Base-by-base conservation (phyloP, 2,888 invertebrate species). In the Lobophora halterata region DNA sequence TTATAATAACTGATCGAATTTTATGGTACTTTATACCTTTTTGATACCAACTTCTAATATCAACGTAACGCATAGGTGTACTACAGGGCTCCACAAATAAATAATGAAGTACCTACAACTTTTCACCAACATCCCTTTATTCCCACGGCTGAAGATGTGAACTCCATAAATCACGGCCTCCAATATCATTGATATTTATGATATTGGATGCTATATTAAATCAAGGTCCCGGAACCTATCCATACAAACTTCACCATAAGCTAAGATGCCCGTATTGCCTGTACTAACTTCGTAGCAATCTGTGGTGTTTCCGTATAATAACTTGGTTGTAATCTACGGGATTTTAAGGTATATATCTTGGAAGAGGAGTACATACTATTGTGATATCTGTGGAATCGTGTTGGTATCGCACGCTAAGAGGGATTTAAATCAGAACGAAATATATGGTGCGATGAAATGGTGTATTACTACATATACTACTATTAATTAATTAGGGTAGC, bases 121-220 rank as follows among this genome's bases (percentile, higher is more conserved):
- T 30, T 14, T 17, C 30, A 33, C 19, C 46, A 19, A 32, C 13
- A 35, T 52, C 52, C 17, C 46, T 28, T 26, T 60, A 61, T 83
- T 83, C 85, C 75, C 85, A 86, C 85, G 83, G 69, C 53, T 54
- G 62, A 64, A 54, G 69, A 55, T 52, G 60, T 65, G 56, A 58
- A 61, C 46, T 62, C 61, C 58, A 82, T 86, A 83, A 83, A 83
- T 83, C 76, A 75, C 63, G 58, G 65, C 72, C 77, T 76, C 75
- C 83, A 80, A 82, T 85, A 86, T 75, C 76, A 72, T 61, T 74
- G 79, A 76, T n/a, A n/a, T n/a, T n/a, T n/a, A n/a, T n/a, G n/a
- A n/a, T n/a, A n/a, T n/a, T n/a, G n/a, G n/a, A n/a, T n/a, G n/a
- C 71, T 79, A 63, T 61, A 80, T 79, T 82, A 81, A 79, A 81